Evolutionary conservation across 2,888 invertebrate genomes (phyloP).

Genomic region (Endotricha flammealis): DNA sequence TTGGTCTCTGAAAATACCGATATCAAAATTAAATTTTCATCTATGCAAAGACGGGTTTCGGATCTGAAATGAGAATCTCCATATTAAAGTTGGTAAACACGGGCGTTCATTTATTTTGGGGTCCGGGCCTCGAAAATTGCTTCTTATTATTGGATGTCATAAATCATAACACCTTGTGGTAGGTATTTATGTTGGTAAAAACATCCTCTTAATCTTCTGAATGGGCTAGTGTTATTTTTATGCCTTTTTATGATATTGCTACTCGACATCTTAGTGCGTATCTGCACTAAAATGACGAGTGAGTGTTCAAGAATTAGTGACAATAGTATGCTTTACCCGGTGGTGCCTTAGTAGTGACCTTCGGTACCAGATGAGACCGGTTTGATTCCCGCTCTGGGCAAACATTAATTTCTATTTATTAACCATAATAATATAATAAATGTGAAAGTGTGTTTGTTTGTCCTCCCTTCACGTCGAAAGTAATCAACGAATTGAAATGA

Average conservation of each 20-base stretch:
- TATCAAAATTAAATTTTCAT: conserved; percentile 55
- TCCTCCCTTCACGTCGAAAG: no score
- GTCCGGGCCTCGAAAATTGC: conserved; percentile 41
- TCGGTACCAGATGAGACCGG: no score
- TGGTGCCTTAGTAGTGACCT: no score
- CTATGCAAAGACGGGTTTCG: conserved; percentile 41
- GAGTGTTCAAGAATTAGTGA: no score
- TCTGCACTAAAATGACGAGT: no score
- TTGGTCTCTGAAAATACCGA: conserved; percentile 30
- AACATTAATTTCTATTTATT: no score
- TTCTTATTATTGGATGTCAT: conserved; percentile 52
- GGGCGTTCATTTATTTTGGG: conserved; percentile 43
- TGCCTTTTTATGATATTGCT: conserved; percentile 7
- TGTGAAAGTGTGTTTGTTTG: no score
- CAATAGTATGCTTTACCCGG: no score
- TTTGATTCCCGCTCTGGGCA: no score
- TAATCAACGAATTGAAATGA: no score
- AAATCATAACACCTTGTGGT: conserved; percentile 45
- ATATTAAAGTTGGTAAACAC: conserved; percentile 59
- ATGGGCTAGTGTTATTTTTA: conserved; percentile 9
- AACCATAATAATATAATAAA: no score
- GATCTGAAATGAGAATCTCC: conserved; percentile 62
- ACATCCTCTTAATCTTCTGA: conserved; percentile 6
- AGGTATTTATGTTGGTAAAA: conserved; percentile 25
- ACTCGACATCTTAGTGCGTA: no score